phyloP scores from a whole-genome alignment of 35 echinoderm and acorn worm genomes.

The Strongylocentrotus purpuratus region DNA sequence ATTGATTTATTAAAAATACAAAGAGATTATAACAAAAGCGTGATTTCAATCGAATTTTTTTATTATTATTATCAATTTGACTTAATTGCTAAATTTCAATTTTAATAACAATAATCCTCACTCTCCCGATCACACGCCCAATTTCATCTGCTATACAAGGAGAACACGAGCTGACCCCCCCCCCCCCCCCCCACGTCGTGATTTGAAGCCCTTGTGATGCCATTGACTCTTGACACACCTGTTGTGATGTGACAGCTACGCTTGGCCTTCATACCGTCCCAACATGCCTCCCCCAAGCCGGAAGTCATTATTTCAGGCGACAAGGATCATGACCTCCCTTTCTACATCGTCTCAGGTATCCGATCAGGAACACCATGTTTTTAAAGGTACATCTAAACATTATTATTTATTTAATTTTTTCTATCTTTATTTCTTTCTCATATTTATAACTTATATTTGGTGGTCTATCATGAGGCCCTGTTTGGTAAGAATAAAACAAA shows the following conservation, averaged over 20 bases:
- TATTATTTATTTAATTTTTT: too few relatives aligned
- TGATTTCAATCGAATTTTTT: too few relatives aligned
- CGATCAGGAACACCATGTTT: background rate
- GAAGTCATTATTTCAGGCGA: slow-evolving; percentile 41
- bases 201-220: background rate
- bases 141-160: background rate
- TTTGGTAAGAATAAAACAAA: too few relatives aligned
- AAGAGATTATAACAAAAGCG: too few relatives aligned
- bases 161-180: background rate
- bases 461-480: too few relatives aligned
- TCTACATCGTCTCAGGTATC: background rate
- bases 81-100: too few relatives aligned
- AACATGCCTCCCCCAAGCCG: slow-evolving; percentile 20
- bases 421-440: too few relatives aligned
- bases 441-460: too few relatives aligned
- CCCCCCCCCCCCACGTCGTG: background rate
- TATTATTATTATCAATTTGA: too few relatives aligned
- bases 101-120: too few relatives aligned
- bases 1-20: too few relatives aligned
- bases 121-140: background rate
- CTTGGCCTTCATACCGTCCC: slow-evolving; percentile 25
- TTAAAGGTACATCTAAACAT: background rate
- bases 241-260: background rate
- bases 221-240: slow-evolving; percentile 17
- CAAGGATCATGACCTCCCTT: slow-evolving; percentile 22